Evolutionary conservation across 2,113 vertebrate genomes (phyloP).

Genomic region (Ardeotis arabs): DNA sequence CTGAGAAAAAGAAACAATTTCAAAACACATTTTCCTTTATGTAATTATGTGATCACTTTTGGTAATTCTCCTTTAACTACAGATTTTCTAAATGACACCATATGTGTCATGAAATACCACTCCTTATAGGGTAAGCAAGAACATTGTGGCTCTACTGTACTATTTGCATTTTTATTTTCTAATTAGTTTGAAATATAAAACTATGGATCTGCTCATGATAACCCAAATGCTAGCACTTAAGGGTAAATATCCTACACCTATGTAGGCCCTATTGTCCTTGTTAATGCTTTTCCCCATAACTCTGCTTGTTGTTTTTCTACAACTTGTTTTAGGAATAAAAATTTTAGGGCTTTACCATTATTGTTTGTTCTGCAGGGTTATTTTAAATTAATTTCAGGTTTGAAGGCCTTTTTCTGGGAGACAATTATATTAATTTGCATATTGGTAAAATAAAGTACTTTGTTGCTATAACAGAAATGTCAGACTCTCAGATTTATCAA

Average conservation of each 20-base stretch:
- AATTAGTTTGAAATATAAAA: not conserved
- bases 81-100: not conserved
- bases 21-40: not conserved
- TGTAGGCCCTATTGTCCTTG: not conserved
- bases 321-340: not conserved
- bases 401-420: not conserved
- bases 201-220: not conserved
- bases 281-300: not conserved
- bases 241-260: not conserved
- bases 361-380: not conserved
- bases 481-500: not conserved
- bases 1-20: not conserved
- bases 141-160: not conserved
- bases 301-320: not conserved
- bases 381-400: not conserved
- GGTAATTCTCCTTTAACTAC: not conserved
- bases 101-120: not conserved
- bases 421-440: not conserved
- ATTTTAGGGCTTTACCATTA: not conserved
- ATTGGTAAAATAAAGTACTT: not conserved
- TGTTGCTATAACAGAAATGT: not conserved
- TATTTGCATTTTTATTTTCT: not conserved
- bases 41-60: not conserved
- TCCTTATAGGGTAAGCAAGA: not conserved
- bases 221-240: not conserved